Evolutionary conservation across 2,797 vertebrate species (phyloP).

Genomic region (Schizopygopsis pylzovi): DNA sequence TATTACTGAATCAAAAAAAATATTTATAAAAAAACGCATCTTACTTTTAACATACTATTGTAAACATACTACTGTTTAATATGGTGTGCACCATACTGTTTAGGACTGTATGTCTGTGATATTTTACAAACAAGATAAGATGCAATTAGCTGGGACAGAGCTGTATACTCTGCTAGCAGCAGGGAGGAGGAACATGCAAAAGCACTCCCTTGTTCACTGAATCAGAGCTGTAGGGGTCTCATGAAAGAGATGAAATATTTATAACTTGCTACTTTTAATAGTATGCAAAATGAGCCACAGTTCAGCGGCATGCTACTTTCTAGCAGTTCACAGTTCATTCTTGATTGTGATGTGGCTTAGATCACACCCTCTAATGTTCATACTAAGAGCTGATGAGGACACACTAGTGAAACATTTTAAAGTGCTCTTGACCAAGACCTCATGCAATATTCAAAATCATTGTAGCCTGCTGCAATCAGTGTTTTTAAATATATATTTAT

Average conservation of each 20-base stretch:
- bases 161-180: background rate
- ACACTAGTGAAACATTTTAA: constrained; percentile 5
- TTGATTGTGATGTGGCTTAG: constrained; percentile 12
- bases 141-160: background rate
- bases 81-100: background rate
- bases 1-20: background rate
- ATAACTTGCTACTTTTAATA: constrained; percentile 10
- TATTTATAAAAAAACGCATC: background rate
- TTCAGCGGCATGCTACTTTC: background rate
- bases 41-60: background rate
- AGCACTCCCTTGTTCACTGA: background rate
- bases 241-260: background rate
- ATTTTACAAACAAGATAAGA: background rate
- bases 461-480: background rate
- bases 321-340: background rate
- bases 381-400: constrained; percentile 6
- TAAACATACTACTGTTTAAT: background rate
- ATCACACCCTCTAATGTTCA: background rate
- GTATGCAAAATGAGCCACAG: constrained; percentile 2
- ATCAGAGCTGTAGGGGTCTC: constrained; percentile 1
- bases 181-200: constrained; percentile 5
- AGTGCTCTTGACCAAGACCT: constrained; percentile 15
- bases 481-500: constrained; percentile 13
- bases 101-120: background rate
- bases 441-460: constrained; percentile 19